phyloP scores from a whole-genome alignment of 2,113 vertebrate genomes.

The Callorhinus ursinus region DNA sequence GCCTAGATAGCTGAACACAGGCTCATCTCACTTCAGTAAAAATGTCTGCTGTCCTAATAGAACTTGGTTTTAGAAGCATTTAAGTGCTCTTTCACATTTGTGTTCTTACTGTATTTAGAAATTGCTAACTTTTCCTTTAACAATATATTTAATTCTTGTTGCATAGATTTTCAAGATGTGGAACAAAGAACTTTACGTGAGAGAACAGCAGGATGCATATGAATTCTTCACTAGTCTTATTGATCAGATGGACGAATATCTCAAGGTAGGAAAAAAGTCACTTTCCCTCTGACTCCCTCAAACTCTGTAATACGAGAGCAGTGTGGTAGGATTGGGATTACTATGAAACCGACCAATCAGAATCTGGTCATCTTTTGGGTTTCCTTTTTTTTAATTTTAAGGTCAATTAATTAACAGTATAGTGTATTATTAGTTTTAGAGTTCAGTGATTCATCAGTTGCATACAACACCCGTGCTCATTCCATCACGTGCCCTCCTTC shows the following conservation, averaged over 20 bases:
- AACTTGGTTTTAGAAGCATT: slow-evolving; percentile 2
- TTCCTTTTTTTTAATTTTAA: no score
- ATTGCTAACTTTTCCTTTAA: neutral
- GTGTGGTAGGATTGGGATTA: neutral
- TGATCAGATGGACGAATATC: slow-evolving; percentile 98
- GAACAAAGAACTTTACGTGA: slow-evolving; percentile 98
- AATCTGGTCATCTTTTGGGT: neutral
- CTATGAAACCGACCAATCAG: neutral
- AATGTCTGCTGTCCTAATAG: neutral
- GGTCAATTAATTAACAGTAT: no score
- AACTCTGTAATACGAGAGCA: neutral
- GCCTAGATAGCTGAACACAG: neutral
- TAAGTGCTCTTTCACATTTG: neutral
- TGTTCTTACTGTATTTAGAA: neutral
- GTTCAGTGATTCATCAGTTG: no score
- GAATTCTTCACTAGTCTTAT: slow-evolving; percentile 99
- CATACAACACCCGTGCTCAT: no score
- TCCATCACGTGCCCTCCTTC: no score
- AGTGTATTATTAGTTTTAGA: no score
- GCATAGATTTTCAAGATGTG: slow-evolving; percentile 99
- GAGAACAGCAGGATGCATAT: slow-evolving; percentile 98
- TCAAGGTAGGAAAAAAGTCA: slow-evolving; percentile 90
- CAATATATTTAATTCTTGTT: slow-evolving; percentile 12
- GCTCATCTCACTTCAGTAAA: neutral
- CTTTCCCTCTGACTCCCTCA: neutral